Evolutionary conservation across 2,113 vertebrate genomes (phyloP), one percentile per base, ranked within the genome.

Genomic region (Mus pahari): DNA sequence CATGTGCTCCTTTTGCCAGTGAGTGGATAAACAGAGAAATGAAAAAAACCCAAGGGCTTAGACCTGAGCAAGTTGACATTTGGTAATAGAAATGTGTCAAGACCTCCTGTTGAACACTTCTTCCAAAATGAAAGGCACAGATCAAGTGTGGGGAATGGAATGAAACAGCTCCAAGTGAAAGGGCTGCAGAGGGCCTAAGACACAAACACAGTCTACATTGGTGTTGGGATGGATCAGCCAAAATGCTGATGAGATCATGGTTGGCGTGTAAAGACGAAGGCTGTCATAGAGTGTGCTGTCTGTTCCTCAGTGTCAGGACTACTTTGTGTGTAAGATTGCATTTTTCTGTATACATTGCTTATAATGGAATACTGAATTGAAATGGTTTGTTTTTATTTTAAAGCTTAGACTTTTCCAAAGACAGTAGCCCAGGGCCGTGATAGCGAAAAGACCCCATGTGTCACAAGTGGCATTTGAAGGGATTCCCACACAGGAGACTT

Each of bases 21-120:
- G 70, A 96, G 36, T 58, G 13, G 5, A 86, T 78, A 94, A 94
- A 73, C 64, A 94, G 48, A 90, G 91, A 39, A 94, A 97, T 92
- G 3, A 66, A 66, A 71, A 20, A 39, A 16, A 10, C 6, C 9
- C 7, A 50, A 84, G 60, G 14, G 7, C 95, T 68, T 83, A 48
- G 26, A 86, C 66, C 39, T 62, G 36, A 90, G 22, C 42, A 66
- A 77, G 66, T 53, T 96, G 83, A 74, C 20, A 64, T 89, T 94
- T 90, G 87, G 75, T 90, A 77, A 81, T 55, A 88, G 83, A 79
- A 96, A 64, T 90, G 20, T 91, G 50, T 81, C 45, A 66, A 94
- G 83, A 92, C 58, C 70, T 94, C 66, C 22, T 33, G 19, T 84
- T 90, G 16, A 78, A 28, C 55, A 19, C 3, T 1, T 26, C 70